Evolutionary conservation across 2,888 invertebrate genomes (phyloP), one percentile per base, ranked within the genome.

Genomic region (Brachyptera putata): DNA sequence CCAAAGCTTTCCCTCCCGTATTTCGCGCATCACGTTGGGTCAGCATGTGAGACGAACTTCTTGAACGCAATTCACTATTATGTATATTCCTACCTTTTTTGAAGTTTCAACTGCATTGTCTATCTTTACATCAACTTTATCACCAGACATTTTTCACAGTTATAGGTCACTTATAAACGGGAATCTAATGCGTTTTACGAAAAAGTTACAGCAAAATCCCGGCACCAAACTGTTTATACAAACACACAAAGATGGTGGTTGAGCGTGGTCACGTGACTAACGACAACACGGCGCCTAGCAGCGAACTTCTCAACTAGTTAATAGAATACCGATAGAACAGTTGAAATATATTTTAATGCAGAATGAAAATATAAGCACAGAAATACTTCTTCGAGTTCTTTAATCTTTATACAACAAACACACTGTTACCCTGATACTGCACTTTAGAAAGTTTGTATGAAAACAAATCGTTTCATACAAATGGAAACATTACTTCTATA

Each of bases 191-290:
- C 69, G 67, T 25, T 41, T 41, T 56, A 58, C 46, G 41, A 49
- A 53, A 62, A 56, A 58, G 58, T 58, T 60, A 34, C 55, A n/a
- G n/a, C n/a, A n/a, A 25, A 25, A 37, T 30, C 48, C 60, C 62
- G 60, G 62, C 60, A 48, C 43, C 46, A 55, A 21, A 57, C 72
- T 80, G 79, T 80, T 80, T 80, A 80, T 80, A 79, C 78, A 73
- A 43, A 70, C 70, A 69, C 74, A 75, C 75, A 77, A 77, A 80
- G 76, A 80, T 80, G 80, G 80, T 80, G 79, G 79, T 77, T 75
- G 11, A 79, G 81, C 81, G 81, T 80, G 78, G 80, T 80, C 80
- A 80, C 79, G 80, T 80, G 77, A 77, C 64, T 66, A 63, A 58
- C 60, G 60, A 60, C n/a, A n/a, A 63, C 60, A 62, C 60, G 57